Evolutionary conservation across 2,797 vertebrate genomes (phyloP), one percentile per base, ranked within the genome.

Genomic region (Pipistrellus nathusii): DNA sequence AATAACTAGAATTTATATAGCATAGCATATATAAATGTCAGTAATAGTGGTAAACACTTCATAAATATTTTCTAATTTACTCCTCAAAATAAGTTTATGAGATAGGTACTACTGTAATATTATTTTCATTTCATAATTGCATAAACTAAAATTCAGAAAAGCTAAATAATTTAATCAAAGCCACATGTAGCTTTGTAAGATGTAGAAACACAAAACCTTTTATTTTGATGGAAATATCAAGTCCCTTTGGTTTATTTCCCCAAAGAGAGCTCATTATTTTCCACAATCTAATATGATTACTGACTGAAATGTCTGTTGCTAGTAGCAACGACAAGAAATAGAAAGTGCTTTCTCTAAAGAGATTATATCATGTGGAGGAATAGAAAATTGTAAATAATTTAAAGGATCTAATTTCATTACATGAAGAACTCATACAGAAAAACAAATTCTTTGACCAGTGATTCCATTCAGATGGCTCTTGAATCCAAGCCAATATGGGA

Each of bases 291-390:
- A 18, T 32, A 38, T 57, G 35, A 53, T 88, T 92, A 46, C 32
- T 90, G 77, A 57, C 57, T 72, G 72, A 95, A 80, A 69, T 64
- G 23, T 78, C 21, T 87, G 35, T 91, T 87, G 46, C 59, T 87
- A 77, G 2, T 57, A 72, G 62, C 38, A 76, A 69, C 8, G 51
- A 35, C 30, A 85, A 73, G 59, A 12, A 66, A 85, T 72, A 44
- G 17, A 78, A 93, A 72, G 5, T 68, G 3, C 9, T 82, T 92
- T 48, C 32, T 80, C 25, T 59, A 81, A 73, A 87, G 14, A 41
- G 5, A 62, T 41, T 71, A 25, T 4, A 27, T 94, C 10, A 62
- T 62, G 35, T 71, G 6, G 6, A 72, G 93, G 25, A 76, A 93
- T 3, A 94, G 11, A 90, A 35, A 30, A 3, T 55, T 32, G 88